phyloP scores from a whole-genome alignment of 2,113 vertebrate species.

The Perognathus longimembris region DNA sequence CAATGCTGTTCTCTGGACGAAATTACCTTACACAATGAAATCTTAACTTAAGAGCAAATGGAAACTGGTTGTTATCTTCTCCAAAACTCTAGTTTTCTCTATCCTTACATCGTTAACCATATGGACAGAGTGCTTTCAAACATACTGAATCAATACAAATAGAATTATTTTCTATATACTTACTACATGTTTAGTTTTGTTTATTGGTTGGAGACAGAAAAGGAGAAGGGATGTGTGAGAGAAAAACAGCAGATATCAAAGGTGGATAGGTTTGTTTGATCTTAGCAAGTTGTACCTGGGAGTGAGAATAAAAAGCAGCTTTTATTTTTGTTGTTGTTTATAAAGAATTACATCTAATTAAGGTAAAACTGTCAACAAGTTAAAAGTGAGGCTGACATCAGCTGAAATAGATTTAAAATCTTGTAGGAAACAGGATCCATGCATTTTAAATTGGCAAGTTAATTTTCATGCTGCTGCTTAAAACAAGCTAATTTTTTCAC shows the following conservation, averaged over 20 bases:
- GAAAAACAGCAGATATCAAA: neutral
- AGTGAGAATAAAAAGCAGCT: neutral
- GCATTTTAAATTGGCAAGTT: slow-evolving; percentile 47
- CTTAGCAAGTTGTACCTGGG: neutral
- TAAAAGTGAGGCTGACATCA: slow-evolving; percentile 22
- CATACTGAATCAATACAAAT: neutral
- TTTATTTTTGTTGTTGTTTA: slow-evolving; percentile 11
- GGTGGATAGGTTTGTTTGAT: neutral
- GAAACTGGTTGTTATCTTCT: neutral
- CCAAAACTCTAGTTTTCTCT: neutral
- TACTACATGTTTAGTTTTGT: slow-evolving; percentile 4
- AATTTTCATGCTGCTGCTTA: slow-evolving; percentile 24
- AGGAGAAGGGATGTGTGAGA: neutral
- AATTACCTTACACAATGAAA: neutral
- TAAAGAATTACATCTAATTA: neutral
- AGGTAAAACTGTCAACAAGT: neutral
- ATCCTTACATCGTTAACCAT: neutral
- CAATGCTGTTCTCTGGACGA: neutral
- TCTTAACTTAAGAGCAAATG: neutral
- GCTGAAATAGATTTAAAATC: neutral
- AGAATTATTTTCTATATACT: neutral
- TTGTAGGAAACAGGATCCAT: slow-evolving; percentile 1
- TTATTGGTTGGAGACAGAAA: neutral
- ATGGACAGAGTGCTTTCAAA: slow-evolving; percentile 19
- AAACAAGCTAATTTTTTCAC: slow-evolving; percentile 48